These are phyloP conservation scores for Heteronetta atricapilla DNA, from an alignment of 2,113 vertebrate species.

Conservation along the genomic window DNA sequence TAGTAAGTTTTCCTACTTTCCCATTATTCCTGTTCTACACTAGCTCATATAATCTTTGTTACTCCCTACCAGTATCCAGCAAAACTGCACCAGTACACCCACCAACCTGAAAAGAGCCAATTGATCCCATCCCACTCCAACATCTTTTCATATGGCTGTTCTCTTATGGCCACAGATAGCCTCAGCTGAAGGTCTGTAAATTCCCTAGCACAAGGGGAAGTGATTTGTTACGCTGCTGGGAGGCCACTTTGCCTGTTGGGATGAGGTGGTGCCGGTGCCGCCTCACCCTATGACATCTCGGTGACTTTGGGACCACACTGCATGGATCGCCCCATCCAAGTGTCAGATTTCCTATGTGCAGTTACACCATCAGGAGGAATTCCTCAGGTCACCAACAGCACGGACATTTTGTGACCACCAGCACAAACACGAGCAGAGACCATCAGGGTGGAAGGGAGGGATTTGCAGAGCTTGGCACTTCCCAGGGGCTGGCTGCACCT, in stretches of 20 bases:
- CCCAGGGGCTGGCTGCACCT: neutral
- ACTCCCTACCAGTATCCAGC: neutral
- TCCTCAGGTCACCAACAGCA: neutral
- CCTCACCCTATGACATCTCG: accelerated
- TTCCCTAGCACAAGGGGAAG: neutral
- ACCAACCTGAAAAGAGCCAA: too few relatives aligned
- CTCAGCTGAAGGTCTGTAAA: neutral
- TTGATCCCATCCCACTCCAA: too few relatives aligned
- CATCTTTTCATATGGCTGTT: neutral
- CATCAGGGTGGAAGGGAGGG: neutral
- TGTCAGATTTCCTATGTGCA: accelerated
- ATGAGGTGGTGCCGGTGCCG: accelerated
- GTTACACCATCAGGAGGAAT: neutral
- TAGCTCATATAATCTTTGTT: neutral
- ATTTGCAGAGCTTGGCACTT: neutral
- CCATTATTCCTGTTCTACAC: neutral
- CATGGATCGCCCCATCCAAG: neutral
- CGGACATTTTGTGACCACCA: neutral
- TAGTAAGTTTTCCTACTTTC: neutral
- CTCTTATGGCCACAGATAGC: neutral
- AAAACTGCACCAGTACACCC: neutral
- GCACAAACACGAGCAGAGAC: neutral
- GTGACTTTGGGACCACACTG: accelerated
- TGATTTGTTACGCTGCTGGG: neutral
- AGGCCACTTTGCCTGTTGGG: neutral